Base-by-base conservation (phyloP, 2,888 invertebrate species). In the Polydrusus pterygomalis region DNA sequence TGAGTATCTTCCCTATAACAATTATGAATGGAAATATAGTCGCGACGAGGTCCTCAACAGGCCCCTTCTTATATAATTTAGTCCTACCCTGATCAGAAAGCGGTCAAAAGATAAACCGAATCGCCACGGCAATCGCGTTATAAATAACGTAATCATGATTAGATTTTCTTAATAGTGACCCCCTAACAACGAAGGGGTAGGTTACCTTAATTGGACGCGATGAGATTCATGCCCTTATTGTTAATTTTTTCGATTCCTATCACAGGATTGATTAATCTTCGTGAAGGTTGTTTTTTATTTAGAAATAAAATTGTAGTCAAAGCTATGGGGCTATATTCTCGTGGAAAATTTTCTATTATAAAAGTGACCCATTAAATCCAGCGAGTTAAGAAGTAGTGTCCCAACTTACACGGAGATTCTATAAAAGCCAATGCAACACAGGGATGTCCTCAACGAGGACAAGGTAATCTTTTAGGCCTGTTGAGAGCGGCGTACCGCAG, bases 181-280 rank as follows among this genome's bases (percentile, higher is more conserved):
- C 70, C 70, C 70, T 70, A 70, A 80, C 81, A 81, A 77, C 81
- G 78, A 81, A 81, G 65, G 79, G 81, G 81, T 79, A 78, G 81
- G 78, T 79, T 72, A 65, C 30, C 77, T 80, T 81, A 81, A 81
- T 81, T 81, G 79, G 81, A 80, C 64, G 64, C 79, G 77, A 64
- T 74, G 78, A 74, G 78, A 74, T 77, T 74, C 77, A 65, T 60
- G 74, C 74, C 69, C 64, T 74, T 73, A 78, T 77, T 73, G 74
- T 75, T 79, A 69, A 79, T 78, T 78, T 77, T 78, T 68, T 78
- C 75, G 78, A 77, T 79, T 75, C 70, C 72, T 78, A 75, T 78
- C 78, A 62, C 9, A 45, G 58, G 71, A 74, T 77, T 78, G 79
- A 79, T 79, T 75, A 78, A 79, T 79, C 79, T 74, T 15, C 45